Conservation (phyloP, 2,113 vertebrate genomes). For the Lutjanus erythropterus region DNA sequence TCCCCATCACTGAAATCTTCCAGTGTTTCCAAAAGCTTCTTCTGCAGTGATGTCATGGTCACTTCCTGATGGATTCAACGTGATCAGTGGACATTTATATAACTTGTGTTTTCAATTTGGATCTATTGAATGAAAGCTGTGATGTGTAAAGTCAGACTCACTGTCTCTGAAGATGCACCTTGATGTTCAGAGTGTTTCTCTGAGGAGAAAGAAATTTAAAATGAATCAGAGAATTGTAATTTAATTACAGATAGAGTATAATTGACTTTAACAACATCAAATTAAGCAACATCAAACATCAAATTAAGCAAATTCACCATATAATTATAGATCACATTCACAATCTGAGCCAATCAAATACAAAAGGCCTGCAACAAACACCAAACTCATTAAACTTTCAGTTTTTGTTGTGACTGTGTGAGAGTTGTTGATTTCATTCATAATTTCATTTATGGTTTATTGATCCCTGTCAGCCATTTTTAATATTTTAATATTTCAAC, state of each 20-base stretch:
- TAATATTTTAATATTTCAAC: too few relatives aligned
- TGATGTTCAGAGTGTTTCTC: neutral
- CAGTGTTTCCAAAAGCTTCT: slow-evolving; percentile 2
- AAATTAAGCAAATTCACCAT: neutral
- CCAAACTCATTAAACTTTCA: neutral
- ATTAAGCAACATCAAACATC: neutral
- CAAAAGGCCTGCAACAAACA: neutral
- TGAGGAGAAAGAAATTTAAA: neutral
- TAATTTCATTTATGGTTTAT: neutral
- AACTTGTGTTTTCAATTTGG: neutral
- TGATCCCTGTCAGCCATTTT: too few relatives aligned
- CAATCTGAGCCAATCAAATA: too few relatives aligned
- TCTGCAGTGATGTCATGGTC: neutral
- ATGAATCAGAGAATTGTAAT: too few relatives aligned
- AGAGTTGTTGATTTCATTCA: neutral
- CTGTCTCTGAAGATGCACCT: neutral
- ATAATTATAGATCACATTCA: neutral
- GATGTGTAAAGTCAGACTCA: slow-evolving; percentile 6
- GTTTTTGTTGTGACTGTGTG: too few relatives aligned
- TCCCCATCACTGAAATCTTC: neutral
- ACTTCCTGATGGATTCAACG: neutral
- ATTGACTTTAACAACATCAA: too few relatives aligned
- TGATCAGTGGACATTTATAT: neutral
- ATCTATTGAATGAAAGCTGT: neutral
- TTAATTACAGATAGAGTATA: neutral